A percentile compares a stretch with the other conserved stretches of the same genome.
Evolutionary conservation across 2,113 vertebrate genomes (phyloP).

Genomic region (Urocolius indicus): DNA sequence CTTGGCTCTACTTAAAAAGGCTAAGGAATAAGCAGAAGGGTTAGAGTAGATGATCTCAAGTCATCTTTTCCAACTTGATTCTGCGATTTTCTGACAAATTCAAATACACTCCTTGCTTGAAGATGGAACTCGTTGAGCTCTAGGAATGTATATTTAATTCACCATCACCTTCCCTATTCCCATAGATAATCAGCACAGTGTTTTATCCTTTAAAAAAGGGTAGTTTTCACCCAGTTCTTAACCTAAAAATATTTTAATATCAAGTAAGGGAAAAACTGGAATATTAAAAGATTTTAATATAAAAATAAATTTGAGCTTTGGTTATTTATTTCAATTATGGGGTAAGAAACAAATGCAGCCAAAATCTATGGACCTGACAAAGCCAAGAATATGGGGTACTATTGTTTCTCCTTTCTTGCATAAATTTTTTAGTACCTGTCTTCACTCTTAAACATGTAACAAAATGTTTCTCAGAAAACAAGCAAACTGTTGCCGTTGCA

Average conservation of each 20-base stretch:
- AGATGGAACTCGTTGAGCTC: neutral
- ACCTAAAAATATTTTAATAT: neutral
- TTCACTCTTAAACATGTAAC: neutral
- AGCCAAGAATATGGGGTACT: accelerated
- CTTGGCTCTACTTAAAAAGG: neutral
- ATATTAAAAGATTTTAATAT: neutral
- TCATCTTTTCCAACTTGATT: neutral
- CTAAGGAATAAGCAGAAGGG: neutral
- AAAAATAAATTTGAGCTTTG: neutral
- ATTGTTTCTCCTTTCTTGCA: neutral
- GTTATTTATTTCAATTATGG: neutral
- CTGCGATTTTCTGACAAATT: neutral
- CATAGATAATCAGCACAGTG: neutral
- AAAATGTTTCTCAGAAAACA: neutral
- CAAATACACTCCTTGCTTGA: neutral
- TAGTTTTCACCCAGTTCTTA: neutral
- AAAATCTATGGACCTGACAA: neutral
- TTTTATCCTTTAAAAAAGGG: neutral
- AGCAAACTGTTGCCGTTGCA: no score
- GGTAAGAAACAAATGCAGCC: neutral
- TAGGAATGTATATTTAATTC: neutral
- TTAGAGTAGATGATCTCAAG: neutral
- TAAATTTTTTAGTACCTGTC: neutral
- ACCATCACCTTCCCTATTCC: neutral
- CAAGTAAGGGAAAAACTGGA: neutral